Evolutionary conservation across 2,888 invertebrate species (phyloP).

Genomic region (Cyrtodaria siliqua): DNA sequence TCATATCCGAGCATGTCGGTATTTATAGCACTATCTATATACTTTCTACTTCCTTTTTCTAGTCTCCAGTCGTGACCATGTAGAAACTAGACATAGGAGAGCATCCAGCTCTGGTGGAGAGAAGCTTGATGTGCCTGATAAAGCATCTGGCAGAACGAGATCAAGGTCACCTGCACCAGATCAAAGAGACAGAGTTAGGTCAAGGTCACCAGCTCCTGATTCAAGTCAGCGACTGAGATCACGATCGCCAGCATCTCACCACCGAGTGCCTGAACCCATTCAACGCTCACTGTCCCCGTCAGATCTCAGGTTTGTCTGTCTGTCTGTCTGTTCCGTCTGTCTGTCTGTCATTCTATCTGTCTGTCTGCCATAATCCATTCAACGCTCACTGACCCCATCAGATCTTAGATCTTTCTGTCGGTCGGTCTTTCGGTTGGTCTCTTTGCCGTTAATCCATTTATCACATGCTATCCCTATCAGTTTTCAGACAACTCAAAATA

Average conservation of each 20-base stretch:
- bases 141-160: constrained; percentile 59
- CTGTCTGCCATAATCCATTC: constrained; percentile 79
- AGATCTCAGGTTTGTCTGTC: constrained; percentile 87
- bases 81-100: constrained; percentile 66
- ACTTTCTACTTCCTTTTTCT: constrained; percentile 10
- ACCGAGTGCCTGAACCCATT: constrained; percentile 77
- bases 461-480: constrained; percentile 94
- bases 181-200: constrained; percentile 75
- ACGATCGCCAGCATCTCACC: constrained; percentile 79
- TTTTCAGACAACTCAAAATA: no score
- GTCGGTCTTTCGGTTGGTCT: no score
- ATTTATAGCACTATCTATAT: neutral
- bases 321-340: no score
- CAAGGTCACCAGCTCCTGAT: constrained; percentile 77
- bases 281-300: constrained; percentile 94
- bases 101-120: constrained; percentile 64
- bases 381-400: constrained; percentile 93
- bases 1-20: no score
- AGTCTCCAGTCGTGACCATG: constrained; percentile 73
- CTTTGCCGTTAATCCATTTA: constrained; percentile 86
- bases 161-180: constrained; percentile 76
- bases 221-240: constrained; percentile 62
- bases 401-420: constrained; percentile 88
- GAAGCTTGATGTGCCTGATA: constrained; percentile 78
- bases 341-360: no score